Evolutionary conservation across 2,888 invertebrate genomes (phyloP).

Genomic region (Apamea crenata): DNA sequence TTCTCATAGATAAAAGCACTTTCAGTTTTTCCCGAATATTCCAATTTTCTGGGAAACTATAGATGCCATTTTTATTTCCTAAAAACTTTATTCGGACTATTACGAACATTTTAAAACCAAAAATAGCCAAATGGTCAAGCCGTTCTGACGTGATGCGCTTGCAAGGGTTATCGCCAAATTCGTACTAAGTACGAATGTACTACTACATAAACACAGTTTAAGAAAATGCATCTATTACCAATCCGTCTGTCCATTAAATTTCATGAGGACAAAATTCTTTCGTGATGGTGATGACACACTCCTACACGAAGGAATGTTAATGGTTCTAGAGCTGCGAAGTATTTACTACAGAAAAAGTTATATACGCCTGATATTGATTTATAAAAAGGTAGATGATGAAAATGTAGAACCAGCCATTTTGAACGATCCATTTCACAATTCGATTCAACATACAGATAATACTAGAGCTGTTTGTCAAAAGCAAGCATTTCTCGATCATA

Average conservation of each 20-base stretch:
- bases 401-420: background rate
- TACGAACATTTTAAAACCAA: no score
- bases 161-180: background rate
- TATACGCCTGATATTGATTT: background rate
- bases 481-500: constrained; percentile 53
- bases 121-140: background rate
- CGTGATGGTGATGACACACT: constrained; percentile 15
- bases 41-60: background rate
- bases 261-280: constrained; percentile 28
- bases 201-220: background rate
- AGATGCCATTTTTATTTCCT: background rate
- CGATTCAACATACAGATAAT: constrained; percentile 27
- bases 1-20: no score
- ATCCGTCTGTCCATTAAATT: constrained; percentile 12
- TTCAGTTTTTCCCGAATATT: background rate
- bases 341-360: background rate
- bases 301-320: constrained; percentile 31
- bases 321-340: constrained; percentile 24
- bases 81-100: background rate
- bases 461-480: constrained; percentile 31
- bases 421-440: constrained; percentile 11
- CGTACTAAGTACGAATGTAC: no score
- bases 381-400: background rate
- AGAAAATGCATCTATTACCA: background rate
- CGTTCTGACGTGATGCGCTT: background rate